These are phyloP conservation scores for Schizopygopsis pylzovi DNA, from an alignment of 2,797 vertebrate genomes.

Conservation along the genomic window DNA sequence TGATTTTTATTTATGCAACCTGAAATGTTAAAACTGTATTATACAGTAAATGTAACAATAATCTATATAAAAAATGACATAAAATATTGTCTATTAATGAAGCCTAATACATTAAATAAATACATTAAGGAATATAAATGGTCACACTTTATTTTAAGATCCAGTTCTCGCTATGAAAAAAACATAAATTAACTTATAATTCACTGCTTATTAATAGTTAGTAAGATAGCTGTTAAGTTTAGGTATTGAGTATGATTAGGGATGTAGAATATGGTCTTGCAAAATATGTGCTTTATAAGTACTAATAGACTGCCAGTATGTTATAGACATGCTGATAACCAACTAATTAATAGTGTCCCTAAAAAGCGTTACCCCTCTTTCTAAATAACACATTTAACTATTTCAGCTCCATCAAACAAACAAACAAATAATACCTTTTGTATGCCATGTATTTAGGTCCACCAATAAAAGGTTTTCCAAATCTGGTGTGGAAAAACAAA, in stretches of 20 bases:
- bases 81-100: background rate
- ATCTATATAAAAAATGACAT: too few relatives aligned
- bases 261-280: background rate
- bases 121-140: background rate
- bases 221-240: background rate
- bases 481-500: background rate
- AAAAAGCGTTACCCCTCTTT: too few relatives aligned
- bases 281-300: background rate
- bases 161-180: background rate
- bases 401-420: too few relatives aligned
- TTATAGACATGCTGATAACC: background rate
- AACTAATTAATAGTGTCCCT: background rate
- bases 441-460: too few relatives aligned
- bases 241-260: background rate
- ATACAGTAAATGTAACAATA: too few relatives aligned
- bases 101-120: background rate
- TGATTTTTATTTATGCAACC: background rate
- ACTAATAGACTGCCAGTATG: background rate
- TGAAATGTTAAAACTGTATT: too few relatives aligned
- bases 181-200: background rate
- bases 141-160: background rate
- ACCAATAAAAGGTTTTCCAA: too few relatives aligned
- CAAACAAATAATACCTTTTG: too few relatives aligned
- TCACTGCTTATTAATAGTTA: background rate
- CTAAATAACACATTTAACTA: too few relatives aligned